phyloP scores from a whole-genome alignment of 1,140 invertebrate species.

The Nasonia giraulti region DNA sequence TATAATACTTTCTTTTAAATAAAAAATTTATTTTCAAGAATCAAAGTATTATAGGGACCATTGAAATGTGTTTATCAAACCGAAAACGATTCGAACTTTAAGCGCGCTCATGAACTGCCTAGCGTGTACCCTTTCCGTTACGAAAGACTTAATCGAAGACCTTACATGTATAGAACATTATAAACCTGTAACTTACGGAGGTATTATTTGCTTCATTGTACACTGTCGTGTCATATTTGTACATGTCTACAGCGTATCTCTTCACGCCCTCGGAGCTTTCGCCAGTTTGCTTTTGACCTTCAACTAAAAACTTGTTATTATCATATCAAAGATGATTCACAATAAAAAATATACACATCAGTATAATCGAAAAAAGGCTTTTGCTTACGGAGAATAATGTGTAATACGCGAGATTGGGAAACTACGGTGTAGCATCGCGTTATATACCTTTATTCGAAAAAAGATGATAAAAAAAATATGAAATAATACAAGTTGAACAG shows the following conservation, averaged over 20 bases:
- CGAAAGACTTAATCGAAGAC: conserved; percentile 47
- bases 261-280: conserved; percentile 37
- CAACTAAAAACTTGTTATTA: neutral
- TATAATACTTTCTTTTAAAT: neutral
- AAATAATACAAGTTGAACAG: conserved; percentile 3
- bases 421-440: conserved; percentile 15
- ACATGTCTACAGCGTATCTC: conserved; percentile 44
- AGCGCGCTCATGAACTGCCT: conserved; percentile 25
- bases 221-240: conserved; percentile 47
- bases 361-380: conserved; percentile 26
- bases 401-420: neutral
- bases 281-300: neutral
- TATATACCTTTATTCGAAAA: neutral
- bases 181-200: conserved; percentile 55
- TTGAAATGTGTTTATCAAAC: neutral
- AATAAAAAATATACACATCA: conserved; percentile 39
- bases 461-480: neutral
- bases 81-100: conserved; percentile 38
- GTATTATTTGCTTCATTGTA: conserved; percentile 56
- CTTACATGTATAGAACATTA: conserved; percentile 50
- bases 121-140: conserved; percentile 7
- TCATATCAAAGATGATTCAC: neutral
- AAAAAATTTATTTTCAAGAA: neutral
- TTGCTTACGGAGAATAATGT: neutral
- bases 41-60: neutral